phyloP scores from a whole-genome alignment of 2,888 invertebrate genomes.

The Melanostoma scalare region DNA sequence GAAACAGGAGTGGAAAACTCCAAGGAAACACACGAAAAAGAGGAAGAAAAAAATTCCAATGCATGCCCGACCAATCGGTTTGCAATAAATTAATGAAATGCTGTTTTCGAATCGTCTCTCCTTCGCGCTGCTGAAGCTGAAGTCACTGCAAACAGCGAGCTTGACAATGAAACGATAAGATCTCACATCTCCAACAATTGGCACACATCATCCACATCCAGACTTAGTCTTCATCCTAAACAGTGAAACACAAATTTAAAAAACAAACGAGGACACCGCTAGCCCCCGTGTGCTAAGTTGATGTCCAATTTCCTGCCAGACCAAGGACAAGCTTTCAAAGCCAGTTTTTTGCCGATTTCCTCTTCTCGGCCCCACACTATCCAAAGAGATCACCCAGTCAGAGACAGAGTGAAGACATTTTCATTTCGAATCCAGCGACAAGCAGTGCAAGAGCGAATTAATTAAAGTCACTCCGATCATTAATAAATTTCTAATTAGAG shows the following conservation, averaged over 20 bases:
- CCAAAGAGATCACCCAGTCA: constrained; percentile 40
- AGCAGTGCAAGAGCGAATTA: constrained; percentile 69
- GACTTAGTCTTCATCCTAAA: constrained; percentile 13
- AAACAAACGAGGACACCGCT: constrained; percentile 6
- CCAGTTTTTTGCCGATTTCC: constrained; percentile 26
- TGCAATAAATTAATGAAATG: constrained; percentile 70
- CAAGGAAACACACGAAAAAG: constrained; percentile 14
- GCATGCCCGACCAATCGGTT: constrained; percentile 65
- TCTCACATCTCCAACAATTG: constrained; percentile 56
- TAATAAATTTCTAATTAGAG: constrained; percentile 76
- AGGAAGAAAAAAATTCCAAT: constrained; percentile 35
- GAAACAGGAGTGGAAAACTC: constrained; percentile 52
- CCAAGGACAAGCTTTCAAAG: constrained; percentile 29
- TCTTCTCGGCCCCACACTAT: constrained; percentile 10
- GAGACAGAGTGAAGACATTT: constrained; percentile 66
- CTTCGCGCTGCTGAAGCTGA: constrained; percentile 20
- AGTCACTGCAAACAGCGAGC: constrained; percentile 34
- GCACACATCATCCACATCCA: constrained; percentile 53
- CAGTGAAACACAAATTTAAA: constrained; percentile 17
- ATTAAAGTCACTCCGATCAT: constrained; percentile 75
- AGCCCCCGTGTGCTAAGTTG: constrained; percentile 19
- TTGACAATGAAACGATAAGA: constrained; percentile 55
- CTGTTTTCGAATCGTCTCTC: constrained; percentile 27
- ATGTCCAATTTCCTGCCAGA: constrained; percentile 65
- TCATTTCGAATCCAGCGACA: constrained; percentile 65